A percentile compares a stretch with the other conserved stretches of the same genome.
phyloP scores from a whole-genome alignment of 1,140 invertebrate genomes.

The Zaprionus gabonicus region DNA sequence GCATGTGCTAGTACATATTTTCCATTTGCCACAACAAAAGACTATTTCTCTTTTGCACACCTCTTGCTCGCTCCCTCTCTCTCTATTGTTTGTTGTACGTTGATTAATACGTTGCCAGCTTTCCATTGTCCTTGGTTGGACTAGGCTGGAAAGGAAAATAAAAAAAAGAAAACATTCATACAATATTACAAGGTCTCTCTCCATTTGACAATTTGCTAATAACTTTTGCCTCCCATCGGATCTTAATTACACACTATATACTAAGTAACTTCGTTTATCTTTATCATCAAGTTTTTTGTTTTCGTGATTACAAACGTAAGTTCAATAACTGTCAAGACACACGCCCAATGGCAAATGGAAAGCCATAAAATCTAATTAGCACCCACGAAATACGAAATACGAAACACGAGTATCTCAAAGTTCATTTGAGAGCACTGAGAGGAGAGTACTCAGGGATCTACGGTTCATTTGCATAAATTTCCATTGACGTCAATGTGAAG shows the following conservation, averaged over 20 bases:
- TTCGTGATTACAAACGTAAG: constrained; percentile 29
- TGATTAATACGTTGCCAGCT: constrained; percentile 33
- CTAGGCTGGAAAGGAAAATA: neutral
- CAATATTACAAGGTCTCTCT: neutral
- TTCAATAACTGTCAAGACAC: constrained; percentile 51
- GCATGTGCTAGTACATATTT: constrained; percentile 7
- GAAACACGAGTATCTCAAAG: constrained; percentile 14
- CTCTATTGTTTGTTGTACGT: constrained; percentile 8
- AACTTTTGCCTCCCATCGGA: neutral
- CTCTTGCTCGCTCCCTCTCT: neutral
- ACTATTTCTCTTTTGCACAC: neutral
- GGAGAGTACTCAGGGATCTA: constrained; percentile 9
- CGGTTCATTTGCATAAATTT: constrained; percentile 57
- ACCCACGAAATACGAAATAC: constrained; percentile 17
- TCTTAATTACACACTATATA: constrained; percentile 3
- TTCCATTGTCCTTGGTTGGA: constrained; percentile 16
- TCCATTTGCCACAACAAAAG: constrained; percentile 23
- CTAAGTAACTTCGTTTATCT: neutral
- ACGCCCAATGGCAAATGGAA: constrained; percentile 40
- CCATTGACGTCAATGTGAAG: constrained; percentile 55
- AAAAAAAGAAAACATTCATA: neutral
- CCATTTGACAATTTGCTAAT: constrained; percentile 24
- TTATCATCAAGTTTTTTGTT: constrained; percentile 3
- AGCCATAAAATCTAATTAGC: constrained; percentile 69
- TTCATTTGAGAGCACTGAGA: constrained; percentile 3